These are phyloP conservation scores for Clavelina lepadiformis DNA, from an alignment of 23 tunicate genomes.

Conservation along the genomic window DNA sequence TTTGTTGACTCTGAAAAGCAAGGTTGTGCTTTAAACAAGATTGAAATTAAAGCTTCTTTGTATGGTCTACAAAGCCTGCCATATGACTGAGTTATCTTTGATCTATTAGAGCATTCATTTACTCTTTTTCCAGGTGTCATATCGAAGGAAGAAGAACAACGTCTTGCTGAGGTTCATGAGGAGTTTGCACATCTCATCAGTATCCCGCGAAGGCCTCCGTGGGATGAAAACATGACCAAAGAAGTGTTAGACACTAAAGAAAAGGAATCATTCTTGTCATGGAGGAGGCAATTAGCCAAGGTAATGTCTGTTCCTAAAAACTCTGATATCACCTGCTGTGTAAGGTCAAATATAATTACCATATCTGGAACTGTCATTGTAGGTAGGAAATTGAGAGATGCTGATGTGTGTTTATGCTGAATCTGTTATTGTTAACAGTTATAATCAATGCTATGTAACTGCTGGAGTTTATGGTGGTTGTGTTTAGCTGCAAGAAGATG, in stretches of 20 bases:
- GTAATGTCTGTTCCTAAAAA: too few relatives aligned
- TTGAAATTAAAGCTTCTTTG: not conserved
- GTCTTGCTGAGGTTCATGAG: constrained; percentile 26
- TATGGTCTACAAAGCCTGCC: not conserved
- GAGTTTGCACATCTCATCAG: constrained; percentile 39
- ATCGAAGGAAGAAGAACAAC: not conserved
- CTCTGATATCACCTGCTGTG: too few relatives aligned
- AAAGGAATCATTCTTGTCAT: constrained; percentile 70
- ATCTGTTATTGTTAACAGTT: too few relatives aligned
- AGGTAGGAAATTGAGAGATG: too few relatives aligned
- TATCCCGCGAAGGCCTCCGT: constrained; percentile 84
- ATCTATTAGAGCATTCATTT: not conserved
- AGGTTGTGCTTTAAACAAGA: constrained; percentile 6
- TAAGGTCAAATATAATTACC: too few relatives aligned
- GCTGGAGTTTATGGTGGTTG: too few relatives aligned
- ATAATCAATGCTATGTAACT: too few relatives aligned
- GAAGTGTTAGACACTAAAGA: constrained; percentile 62
- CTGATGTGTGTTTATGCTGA: too few relatives aligned
- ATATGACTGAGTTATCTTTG: not conserved
- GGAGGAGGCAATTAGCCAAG: constrained; percentile 87
- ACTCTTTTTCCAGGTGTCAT: constrained; percentile 6
- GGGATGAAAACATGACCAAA: constrained; percentile 52
- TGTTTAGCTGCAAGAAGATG: constrained; percentile 58
- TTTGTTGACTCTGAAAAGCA: constrained; percentile 45
- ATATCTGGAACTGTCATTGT: too few relatives aligned